Percentiles rank a stretch among this genome's conserved stretches.
Conservation (phyloP, 2,113 vertebrate species). For the Macheiramphus alcinus region DNA sequence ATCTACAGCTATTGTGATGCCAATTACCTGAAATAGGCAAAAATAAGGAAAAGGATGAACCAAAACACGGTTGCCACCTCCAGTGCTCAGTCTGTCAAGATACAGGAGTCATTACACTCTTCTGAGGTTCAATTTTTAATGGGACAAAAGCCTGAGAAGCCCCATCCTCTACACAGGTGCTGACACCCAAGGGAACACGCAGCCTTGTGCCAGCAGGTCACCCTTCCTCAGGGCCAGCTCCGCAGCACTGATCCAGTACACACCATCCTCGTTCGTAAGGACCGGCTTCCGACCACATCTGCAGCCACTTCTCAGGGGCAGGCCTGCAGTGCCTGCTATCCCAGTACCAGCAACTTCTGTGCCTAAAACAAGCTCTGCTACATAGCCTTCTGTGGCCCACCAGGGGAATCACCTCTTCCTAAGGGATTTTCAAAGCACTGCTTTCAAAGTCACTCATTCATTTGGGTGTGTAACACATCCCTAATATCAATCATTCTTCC, state of each 20-base stretch:
- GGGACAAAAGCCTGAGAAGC: background rate
- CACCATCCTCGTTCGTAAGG: background rate
- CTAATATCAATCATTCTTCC: background rate
- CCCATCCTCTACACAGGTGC: background rate
- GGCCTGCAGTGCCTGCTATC: background rate
- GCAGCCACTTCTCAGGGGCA: background rate
- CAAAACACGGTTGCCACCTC: background rate
- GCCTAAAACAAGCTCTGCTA: background rate
- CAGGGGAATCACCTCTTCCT: background rate
- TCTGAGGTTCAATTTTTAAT: background rate
- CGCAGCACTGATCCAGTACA: background rate
- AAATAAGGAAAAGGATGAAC: background rate
- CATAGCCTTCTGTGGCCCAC: background rate
- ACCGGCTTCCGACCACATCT: background rate
- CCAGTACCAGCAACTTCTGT: background rate
- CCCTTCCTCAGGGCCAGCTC: background rate
- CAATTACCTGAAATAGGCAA: background rate
- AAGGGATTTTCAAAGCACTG: background rate
- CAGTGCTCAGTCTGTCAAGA: background rate
- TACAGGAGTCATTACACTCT: background rate
- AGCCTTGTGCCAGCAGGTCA: background rate
- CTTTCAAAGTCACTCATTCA: background rate
- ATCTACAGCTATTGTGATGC: background rate
- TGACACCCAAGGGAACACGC: background rate
- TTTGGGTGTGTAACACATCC: background rate